These are phyloP conservation scores for Gallinago paraguaiae DNA, from an alignment of 2,113 vertebrate genomes.

Conservation along the genomic window DNA sequence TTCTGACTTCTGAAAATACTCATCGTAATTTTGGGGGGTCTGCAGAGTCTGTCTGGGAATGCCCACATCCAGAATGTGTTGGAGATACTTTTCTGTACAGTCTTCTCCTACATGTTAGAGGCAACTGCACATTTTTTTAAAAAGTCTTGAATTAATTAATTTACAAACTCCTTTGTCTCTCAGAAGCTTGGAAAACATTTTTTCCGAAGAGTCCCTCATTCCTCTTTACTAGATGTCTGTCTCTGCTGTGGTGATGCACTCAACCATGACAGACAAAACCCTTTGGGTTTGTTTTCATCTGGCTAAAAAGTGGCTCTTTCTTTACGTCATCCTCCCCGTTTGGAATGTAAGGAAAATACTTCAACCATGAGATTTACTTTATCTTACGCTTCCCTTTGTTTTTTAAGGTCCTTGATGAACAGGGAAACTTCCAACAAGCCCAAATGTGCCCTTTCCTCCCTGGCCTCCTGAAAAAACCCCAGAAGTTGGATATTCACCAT, in stretches of 20 bases:
- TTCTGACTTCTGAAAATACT: too few relatives aligned
- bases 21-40: too few relatives aligned
- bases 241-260: slow-evolving; percentile 30
- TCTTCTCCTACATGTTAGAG: neutral
- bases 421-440: neutral
- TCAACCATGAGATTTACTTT: slow-evolving; percentile 16
- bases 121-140: neutral
- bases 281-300: neutral
- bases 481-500: neutral
- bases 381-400: neutral
- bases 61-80: neutral
- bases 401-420: neutral
- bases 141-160: slow-evolving; percentile 21
- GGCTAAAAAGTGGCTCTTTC: slow-evolving; percentile 18
- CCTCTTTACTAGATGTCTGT: slow-evolving; percentile 5
- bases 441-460: neutral
- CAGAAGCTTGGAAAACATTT: neutral
- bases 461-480: neutral
- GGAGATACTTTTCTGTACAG: neutral
- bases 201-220: neutral
- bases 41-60: neutral
- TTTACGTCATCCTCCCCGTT: neutral
- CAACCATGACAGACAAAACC: neutral
- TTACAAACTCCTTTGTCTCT: slow-evolving; percentile 6
- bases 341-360: slow-evolving; percentile 10